These are phyloP conservation scores for Diplolepis rosae DNA, from an alignment of 2,888 invertebrate species.

Conservation along the genomic window DNA sequence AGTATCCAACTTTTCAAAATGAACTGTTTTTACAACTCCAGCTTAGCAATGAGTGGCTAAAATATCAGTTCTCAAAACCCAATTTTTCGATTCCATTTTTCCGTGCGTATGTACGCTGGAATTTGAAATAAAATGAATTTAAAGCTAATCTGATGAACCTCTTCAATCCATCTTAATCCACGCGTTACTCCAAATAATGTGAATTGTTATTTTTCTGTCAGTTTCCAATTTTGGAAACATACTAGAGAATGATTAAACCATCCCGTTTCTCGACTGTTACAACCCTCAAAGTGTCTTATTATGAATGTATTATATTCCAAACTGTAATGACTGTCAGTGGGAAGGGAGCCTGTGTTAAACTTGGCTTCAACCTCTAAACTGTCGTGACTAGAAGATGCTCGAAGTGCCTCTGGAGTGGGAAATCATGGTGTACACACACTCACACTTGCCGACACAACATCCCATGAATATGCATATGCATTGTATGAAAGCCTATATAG, in stretches of 20 bases:
- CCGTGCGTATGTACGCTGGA: no score
- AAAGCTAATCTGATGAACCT: no score
- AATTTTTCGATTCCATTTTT: no score
- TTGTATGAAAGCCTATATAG: not conserved
- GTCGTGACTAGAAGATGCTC: constrained; percentile 25
- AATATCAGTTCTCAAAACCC: no score
- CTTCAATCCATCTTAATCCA: no score
- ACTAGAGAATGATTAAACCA: not conserved
- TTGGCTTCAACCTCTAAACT: constrained; percentile 19
- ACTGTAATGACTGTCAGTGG: constrained; percentile 10
- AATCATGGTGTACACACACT: constrained; percentile 16
- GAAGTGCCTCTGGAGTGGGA: constrained; percentile 17
- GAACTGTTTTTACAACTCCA: no score
- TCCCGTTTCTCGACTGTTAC: not conserved
- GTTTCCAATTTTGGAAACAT: not conserved
- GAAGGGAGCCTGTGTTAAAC: constrained; percentile 8
- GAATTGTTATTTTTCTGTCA: no score
- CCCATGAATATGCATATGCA: not conserved
- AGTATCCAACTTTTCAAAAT: no score
- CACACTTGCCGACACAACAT: not conserved
- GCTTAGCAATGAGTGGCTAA: no score
- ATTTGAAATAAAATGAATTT: no score
- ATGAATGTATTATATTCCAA: constrained; percentile 6
- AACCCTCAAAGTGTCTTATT: constrained; percentile 2
- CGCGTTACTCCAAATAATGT: no score